Evolutionary conservation across 2,797 vertebrate species (phyloP).

Genomic region (Neosalanx taihuensis): DNA sequence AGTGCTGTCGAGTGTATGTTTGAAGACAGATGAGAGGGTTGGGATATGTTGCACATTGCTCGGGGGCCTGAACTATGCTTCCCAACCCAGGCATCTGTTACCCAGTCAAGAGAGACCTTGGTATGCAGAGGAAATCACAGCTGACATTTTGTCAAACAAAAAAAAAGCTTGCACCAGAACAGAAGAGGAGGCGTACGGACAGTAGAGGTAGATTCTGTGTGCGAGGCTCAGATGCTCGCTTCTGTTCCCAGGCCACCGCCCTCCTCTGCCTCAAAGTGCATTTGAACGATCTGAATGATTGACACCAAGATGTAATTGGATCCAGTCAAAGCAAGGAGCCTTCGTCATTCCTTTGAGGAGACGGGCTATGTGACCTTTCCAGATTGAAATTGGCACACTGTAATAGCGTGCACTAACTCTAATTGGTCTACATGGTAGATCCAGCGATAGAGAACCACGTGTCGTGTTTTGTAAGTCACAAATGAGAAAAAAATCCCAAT

Average conservation of each 20-base stretch:
- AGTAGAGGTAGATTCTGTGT: not conserved
- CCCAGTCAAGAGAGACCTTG: constrained; percentile 24
- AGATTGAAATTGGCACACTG: constrained; percentile 22
- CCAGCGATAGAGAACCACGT: constrained; percentile 5
- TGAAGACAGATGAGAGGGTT: constrained; percentile 35
- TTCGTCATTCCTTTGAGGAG: constrained; percentile 21
- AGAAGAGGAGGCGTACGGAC: constrained; percentile 26
- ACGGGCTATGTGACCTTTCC: constrained; percentile 13
- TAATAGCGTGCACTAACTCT: not conserved
- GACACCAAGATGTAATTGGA: constrained; percentile 8
- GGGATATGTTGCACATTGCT: constrained; percentile 32
- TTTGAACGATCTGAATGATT: constrained; percentile 4
- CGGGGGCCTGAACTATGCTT: constrained; percentile 27
- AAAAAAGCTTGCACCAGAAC: not conserved
- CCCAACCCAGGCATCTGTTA: constrained; percentile 51
- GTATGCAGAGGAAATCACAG: constrained; percentile 48
- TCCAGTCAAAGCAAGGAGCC: constrained; percentile 1
- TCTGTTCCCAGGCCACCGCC: not conserved
- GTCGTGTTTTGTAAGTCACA: not conserved
- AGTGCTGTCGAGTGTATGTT: constrained; percentile 4
- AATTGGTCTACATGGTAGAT: constrained; percentile 4
- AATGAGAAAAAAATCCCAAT: not conserved
- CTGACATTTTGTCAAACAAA: constrained; percentile 51
- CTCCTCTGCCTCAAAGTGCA: not conserved
- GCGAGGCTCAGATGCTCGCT: not conserved